Percentiles rank a stretch among this genome's conserved stretches.
phyloP scores from a whole-genome alignment of 2,888 invertebrate species.

The Zhuqinia jingwanae region DNA sequence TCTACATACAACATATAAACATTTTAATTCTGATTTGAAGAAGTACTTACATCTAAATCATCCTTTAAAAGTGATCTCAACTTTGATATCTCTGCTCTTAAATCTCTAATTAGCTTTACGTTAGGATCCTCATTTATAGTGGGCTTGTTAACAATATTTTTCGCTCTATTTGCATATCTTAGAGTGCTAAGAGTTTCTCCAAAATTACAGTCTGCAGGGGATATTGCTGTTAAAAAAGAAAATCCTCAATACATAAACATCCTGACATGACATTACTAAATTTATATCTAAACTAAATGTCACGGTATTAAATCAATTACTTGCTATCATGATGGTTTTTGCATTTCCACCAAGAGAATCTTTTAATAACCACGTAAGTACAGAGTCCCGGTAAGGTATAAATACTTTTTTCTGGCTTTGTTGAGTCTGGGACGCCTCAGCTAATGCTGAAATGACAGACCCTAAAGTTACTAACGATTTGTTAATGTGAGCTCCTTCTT shows the following conservation, averaged over 20 bases:
- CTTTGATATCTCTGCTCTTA: conserved; percentile 92
- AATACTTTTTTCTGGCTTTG: conserved; percentile 82
- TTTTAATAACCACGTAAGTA: conserved; percentile 93
- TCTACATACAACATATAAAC: no score
- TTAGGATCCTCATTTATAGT: conserved; percentile 95
- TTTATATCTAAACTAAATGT: no score
- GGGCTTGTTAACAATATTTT: conserved; percentile 95
- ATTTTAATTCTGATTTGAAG: no score
- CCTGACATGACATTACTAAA: background rate
- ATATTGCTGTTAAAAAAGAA: conserved; percentile 83
- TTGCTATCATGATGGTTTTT: conserved; percentile 95
- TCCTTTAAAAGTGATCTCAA: conserved; percentile 88
- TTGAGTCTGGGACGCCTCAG: conserved; percentile 80
- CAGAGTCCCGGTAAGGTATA: conserved; percentile 94
- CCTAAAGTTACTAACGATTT: conserved; percentile 94
- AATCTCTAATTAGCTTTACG: conserved; percentile 91
- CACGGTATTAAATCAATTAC: conserved; percentile 76
- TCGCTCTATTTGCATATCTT: conserved; percentile 93
- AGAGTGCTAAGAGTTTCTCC: conserved; percentile 93
- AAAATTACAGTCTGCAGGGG: conserved; percentile 92
- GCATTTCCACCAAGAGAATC: conserved; percentile 95
- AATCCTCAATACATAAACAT: no score
- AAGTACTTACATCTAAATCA: conserved; percentile 81
- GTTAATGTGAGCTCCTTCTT: conserved; percentile 93
- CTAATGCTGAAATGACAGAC: conserved; percentile 90